Evolutionary conservation across 2,797 vertebrate species (phyloP), one percentile per base, ranked within the genome.

Genomic region (Helarctos malayanus): DNA sequence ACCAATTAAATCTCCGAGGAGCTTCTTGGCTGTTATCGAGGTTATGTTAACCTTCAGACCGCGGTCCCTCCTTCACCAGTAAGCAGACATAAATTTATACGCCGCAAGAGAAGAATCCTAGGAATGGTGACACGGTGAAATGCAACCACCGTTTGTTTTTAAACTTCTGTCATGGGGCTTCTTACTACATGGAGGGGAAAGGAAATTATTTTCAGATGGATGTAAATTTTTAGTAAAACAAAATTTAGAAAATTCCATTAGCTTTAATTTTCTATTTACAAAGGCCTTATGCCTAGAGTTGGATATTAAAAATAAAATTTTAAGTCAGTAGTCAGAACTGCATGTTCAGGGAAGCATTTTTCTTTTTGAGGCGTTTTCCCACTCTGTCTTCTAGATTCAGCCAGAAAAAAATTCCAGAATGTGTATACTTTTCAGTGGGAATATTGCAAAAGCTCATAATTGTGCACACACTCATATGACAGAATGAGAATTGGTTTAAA

Each of bases 1-100:
- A 71, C 45, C 79, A 65, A 19, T 94, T 95, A 96, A 91, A 54
- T 97, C 97, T 97, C 95, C 0, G 0, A 96, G 97, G 97, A 89
- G 73, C 95, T 92, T 92, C 97, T 89, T 94, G 95, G 61, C 94
- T 97, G 89, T 81, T 38, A 32, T 61, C 0, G 98, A 98, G 97
- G 98, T 93, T 97, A 76, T 1, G 91, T 80, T 98, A 90, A 95
- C 96, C 98, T 96, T 98, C 98, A 96, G 92, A 63, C 61, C 49
- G 9, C 88, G n/a, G 47, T 6, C 16, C 81, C 38, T 41, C 18
- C 6, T 15, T 45, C 45, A 80, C 71, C 59, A 41, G 71, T n/a
- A 38, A 32, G 35, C 73, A 73, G 68, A 69, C 65, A 3, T 18
- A 81, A 41, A 38, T 6, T 45, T 7, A 5, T 5, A 54, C 0